Evolutionary conservation across 2,113 vertebrate species (phyloP), one percentile per base, ranked within the genome.

Genomic region (Turnix velox): DNA sequence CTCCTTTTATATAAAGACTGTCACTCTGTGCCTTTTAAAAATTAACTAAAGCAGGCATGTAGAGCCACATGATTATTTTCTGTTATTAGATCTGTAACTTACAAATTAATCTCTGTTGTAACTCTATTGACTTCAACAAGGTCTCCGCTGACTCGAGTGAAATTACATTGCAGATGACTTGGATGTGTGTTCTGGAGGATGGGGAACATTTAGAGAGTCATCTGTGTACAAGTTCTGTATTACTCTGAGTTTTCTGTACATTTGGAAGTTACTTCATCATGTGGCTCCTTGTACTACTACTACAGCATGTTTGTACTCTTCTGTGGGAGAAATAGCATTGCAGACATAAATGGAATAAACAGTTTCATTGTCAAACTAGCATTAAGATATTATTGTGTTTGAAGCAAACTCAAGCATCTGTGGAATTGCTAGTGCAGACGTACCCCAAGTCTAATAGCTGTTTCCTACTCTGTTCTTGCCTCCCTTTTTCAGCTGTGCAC

Each of bases 31-130:
- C 65, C 83, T 83, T 86, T 77, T 40, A 94, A 92, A 95, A 92
- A 95, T 90, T 90, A 86, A 90, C 90, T 92, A 93, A 94, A 88
- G 43, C 43, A 67, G 61, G 35, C 27, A 0, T 52, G 33, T 77
- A 90, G 55, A 84, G 43, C 68, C 83, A 84, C 71, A 69, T 86
- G 73, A 65, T 55, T 95, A 93, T 96, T 94, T 95, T 83, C 88
- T 93, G 76, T 86, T 90, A 66, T 88, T 93, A 90, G 90, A 92
- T 52, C 33, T 95, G 68, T 65, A 82, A 94, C 61, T 51, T 51
- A 86, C 46, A 84, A 88, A 94, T 93, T 74, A 71, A 77, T 90
- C 83, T 90, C 35, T 59, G 25, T 59, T 95, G 46, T 83, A 93
- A 75, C 63, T 94, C 73, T 72, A 52, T 40, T 81, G 88, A 81